phyloP scores from a whole-genome alignment of 2,888 invertebrate genomes.

The Nipponacmea schrenckii region DNA sequence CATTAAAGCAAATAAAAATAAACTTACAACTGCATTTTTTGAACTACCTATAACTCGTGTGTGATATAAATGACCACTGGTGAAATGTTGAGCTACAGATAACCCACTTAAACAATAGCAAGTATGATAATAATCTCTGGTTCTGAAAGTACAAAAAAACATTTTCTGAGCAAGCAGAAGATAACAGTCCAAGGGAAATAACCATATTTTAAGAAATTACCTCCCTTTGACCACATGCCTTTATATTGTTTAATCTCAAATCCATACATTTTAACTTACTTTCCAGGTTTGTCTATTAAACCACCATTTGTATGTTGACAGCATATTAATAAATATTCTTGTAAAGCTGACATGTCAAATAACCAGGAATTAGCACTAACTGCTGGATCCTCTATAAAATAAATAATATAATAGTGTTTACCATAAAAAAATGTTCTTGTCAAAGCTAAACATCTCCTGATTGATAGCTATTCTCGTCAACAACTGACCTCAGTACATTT shows the following conservation, averaged over 20 bases:
- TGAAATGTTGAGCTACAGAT: slow-evolving; percentile 83
- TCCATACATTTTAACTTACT: slow-evolving; percentile 72
- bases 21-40: slow-evolving; percentile 77
- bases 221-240: no score
- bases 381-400: slow-evolving; percentile 51
- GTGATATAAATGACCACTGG: slow-evolving; percentile 63
- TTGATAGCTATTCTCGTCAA: no score
- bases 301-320: slow-evolving; percentile 89
- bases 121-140: slow-evolving; percentile 93
- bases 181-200: no score
- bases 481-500: no score
- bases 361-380: slow-evolving; percentile 73
- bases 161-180: no score
- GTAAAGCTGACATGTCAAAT: slow-evolving; percentile 85
- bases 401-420: neutral
- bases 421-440: no score
- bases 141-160: slow-evolving; percentile 70
- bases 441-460: neutral
- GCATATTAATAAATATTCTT: slow-evolving; percentile 93
- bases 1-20: neutral
- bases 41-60: slow-evolving; percentile 75
- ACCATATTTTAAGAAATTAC: neutral
- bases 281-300: slow-evolving; percentile 94
- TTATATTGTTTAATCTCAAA: no score
- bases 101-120: slow-evolving; percentile 96